Conservation (phyloP, 2,113 vertebrate species). For the Anarhynchus alexandrinus region DNA sequence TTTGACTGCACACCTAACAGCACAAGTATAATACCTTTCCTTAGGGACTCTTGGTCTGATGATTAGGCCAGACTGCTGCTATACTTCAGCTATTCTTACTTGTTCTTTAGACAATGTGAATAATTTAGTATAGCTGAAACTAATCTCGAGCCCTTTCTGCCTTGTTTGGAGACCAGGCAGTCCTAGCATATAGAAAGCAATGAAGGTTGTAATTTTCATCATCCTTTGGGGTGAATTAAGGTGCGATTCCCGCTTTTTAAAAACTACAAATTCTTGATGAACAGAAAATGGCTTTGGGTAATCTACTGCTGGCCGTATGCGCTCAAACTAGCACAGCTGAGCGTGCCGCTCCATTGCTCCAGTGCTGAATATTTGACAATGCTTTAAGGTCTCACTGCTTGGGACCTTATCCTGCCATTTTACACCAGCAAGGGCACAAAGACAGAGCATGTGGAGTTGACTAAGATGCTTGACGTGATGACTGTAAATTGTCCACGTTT, state of each 20-base stretch:
- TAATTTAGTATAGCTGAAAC: neutral
- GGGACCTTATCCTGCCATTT: neutral
- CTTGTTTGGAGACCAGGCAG: neutral
- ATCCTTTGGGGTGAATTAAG: neutral
- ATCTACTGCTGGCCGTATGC: neutral
- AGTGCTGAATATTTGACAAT: neutral
- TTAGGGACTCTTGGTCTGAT: neutral
- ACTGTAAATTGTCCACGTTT: constrained; percentile 48
- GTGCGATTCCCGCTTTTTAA: neutral
- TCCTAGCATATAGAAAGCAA: neutral
- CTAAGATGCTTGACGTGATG: constrained; percentile 50
- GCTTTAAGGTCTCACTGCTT: neutral
- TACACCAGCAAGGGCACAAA: constrained; percentile 5
- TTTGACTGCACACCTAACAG: neutral
- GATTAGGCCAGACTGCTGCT: neutral
- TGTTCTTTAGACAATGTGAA: neutral
- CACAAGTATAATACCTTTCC: neutral
- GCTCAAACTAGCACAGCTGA: neutral
- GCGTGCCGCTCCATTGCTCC: neutral
- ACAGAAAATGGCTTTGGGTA: neutral
- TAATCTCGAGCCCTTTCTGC: neutral
- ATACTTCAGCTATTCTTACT: neutral
- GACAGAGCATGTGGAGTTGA: constrained; percentile 43
- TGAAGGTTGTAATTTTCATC: neutral
- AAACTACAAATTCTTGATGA: neutral